A percentile compares a stretch with the other conserved stretches of the same genome.
phyloP scores from a whole-genome alignment of 2,113 vertebrate species.

The Dascyllus trimaculatus region DNA sequence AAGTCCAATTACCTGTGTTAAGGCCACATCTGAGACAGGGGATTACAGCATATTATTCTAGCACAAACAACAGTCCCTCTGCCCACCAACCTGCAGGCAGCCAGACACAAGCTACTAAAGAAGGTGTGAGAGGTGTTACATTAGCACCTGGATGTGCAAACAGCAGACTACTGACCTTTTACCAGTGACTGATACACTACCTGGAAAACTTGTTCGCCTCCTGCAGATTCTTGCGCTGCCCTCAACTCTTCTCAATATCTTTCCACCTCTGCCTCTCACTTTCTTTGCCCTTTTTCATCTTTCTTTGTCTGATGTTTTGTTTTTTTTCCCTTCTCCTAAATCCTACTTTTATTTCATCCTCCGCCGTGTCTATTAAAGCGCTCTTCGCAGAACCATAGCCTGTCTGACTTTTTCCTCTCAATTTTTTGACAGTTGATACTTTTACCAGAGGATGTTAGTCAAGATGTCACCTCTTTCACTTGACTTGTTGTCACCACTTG shows the following conservation, averaged over 20 bases:
- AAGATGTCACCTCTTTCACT: slow-evolving; percentile 47
- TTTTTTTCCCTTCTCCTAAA: slow-evolving; percentile 15
- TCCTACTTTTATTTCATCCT: slow-evolving; percentile 34
- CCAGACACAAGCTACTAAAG: slow-evolving; percentile 55
- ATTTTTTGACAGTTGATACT: slow-evolving; percentile 53
- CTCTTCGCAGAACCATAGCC: slow-evolving; percentile 17
- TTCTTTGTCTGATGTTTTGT: slow-evolving; percentile 20
- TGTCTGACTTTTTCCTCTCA: slow-evolving; percentile 29
- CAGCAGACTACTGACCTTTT: slow-evolving; percentile 82
- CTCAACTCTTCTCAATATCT: slow-evolving; percentile 40
- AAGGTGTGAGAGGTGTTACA: slow-evolving; percentile 86
- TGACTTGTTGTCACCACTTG: slow-evolving; percentile 51
- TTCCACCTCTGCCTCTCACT: slow-evolving; percentile 27
- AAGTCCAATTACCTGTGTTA: slow-evolving; percentile 84
- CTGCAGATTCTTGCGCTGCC: slow-evolving; percentile 48
- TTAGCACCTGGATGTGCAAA: slow-evolving; percentile 87
- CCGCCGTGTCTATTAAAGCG: slow-evolving; percentile 17
- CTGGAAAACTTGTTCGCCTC: slow-evolving; percentile 58
- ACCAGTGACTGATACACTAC: slow-evolving; percentile 72
- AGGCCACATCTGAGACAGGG: slow-evolving; percentile 77
- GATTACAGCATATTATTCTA: slow-evolving; percentile 82
- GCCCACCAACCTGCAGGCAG: slow-evolving; percentile 76
- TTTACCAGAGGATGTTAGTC: slow-evolving; percentile 52
- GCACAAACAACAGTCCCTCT: slow-evolving; percentile 81
- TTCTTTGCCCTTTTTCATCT: slow-evolving; percentile 11